Evolutionary conservation across 2,113 vertebrate species (phyloP).

Genomic region (Corythaixoides concolor): DNA sequence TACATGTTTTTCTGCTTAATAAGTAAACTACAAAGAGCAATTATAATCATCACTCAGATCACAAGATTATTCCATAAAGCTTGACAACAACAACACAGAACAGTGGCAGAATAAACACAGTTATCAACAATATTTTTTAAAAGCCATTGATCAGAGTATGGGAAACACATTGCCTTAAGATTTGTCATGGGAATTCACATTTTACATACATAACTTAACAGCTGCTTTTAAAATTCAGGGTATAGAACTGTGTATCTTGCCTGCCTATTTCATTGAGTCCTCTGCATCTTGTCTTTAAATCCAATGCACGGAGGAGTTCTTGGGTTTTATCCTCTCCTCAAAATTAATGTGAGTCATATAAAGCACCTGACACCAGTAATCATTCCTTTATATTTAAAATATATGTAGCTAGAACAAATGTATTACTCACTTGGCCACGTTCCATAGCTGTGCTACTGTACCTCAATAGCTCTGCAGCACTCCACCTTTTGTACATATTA

Average conservation of each 20-base stretch:
- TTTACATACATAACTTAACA: not conserved
- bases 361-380: not conserved
- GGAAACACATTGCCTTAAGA: not conserved
- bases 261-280: not conserved
- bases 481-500: not conserved
- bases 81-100: not conserved
- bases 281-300: not conserved
- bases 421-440: not conserved
- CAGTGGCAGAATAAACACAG: not conserved
- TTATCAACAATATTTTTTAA: not conserved
- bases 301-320: not conserved
- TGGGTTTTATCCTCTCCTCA: not conserved
- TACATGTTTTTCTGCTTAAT: not conserved
- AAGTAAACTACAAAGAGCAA: not conserved
- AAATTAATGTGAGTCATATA: constrained; percentile 3
- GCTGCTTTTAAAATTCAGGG: not conserved
- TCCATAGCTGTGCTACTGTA: not conserved
- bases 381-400: constrained; percentile 48
- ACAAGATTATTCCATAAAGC: not conserved
- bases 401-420: constrained; percentile 1
- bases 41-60: constrained; percentile 20
- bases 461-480: not conserved
- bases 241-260: not conserved
- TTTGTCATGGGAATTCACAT: not conserved
- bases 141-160: not conserved